Evolutionary conservation across 2,888 invertebrate genomes (phyloP), one percentile per base, ranked within the genome.

Genomic region (Leucophora obtusa): DNA sequence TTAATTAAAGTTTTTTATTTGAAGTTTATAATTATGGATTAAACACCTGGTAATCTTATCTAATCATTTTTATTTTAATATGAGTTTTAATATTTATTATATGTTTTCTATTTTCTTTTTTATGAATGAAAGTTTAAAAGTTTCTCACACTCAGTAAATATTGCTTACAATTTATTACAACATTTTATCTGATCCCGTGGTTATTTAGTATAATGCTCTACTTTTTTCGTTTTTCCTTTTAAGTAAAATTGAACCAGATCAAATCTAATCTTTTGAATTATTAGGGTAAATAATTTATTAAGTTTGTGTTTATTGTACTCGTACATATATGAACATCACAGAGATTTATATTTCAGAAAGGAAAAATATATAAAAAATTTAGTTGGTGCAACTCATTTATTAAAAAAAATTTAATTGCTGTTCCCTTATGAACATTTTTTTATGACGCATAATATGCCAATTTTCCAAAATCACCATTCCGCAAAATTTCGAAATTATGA

Each of bases 121-220:
- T 69, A 10, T 60, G 53, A 4, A 50, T 51, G 24, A 60, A 62
- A 72, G 47, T 73, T 51, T 53, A 63, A 68, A 63, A 54, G 33
- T 53, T 79, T 79, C 78, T 63, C 78, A 79, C 78, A 79, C 43
- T 78, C 50, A 28, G 33, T 17, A 50, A 53, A 17, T 18, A 50
- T 21, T 15, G 38, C 14, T 14, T 4, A 47, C 47, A 62, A 60
- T 74, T 74, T 68, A 53, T 74, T 59, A 59, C 21, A 53, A 15
- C 28, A 11, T 38, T 51, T 71, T 71, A 59, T 77, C 43, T 70
- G 38, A 53, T 77, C 53, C 8, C 43, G 15, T 24, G n/a, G 21
- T 35, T 38, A 38, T 38, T 38, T 38, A 38, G 10, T 53, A 53
- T 18, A 60, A 1, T 50, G 71, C 7, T 2, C 15, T 5, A 65